Percentiles rank a stretch among this genome's conserved stretches.
Conservation (phyloP, 2,888 invertebrate species). For the Ptilodon capucinus region DNA sequence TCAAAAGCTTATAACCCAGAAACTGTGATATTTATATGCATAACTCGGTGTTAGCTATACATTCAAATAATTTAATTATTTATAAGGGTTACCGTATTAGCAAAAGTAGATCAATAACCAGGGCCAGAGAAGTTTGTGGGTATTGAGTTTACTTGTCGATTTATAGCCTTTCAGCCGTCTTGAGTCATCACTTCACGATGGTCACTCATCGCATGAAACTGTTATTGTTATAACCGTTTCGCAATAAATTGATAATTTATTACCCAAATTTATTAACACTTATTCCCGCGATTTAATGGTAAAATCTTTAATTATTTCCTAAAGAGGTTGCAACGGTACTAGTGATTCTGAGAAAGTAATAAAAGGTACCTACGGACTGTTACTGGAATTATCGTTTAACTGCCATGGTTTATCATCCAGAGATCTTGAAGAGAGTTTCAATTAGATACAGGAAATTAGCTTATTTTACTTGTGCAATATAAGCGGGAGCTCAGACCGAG, state of each 20-base stretch:
- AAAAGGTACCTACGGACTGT: neutral
- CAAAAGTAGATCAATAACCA: slow-evolving; percentile 46
- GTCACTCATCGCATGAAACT: slow-evolving; percentile 19
- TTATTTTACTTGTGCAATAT: slow-evolving; percentile 62
- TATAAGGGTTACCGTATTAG: slow-evolving; percentile 31
- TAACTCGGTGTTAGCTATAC: too few species aligned
- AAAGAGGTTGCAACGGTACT: neutral
- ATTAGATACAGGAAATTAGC: slow-evolving; percentile 63
- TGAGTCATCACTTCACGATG: slow-evolving; percentile 25
- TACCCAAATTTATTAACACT: neutral
- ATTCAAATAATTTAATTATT: too few species aligned
- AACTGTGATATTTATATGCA: too few species aligned
- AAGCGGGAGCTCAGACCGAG: slow-evolving; percentile 46
- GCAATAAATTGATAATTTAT: neutral
- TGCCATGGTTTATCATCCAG: slow-evolving; percentile 46
- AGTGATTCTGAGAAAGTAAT: neutral
- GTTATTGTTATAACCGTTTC: slow-evolving; percentile 5
- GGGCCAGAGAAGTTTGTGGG: slow-evolving; percentile 21
- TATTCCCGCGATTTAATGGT: neutral
- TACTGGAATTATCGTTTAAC: neutral
- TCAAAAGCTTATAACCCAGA: too few species aligned
- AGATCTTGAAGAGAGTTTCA: slow-evolving; percentile 53
- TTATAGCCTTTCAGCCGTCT: slow-evolving; percentile 25
- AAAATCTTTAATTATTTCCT: neutral
- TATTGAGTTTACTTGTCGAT: slow-evolving; percentile 38